Evolutionary conservation across 2,888 invertebrate species (phyloP), one percentile per base, ranked within the genome.

Genomic region (Itoplectis maculator): DNA sequence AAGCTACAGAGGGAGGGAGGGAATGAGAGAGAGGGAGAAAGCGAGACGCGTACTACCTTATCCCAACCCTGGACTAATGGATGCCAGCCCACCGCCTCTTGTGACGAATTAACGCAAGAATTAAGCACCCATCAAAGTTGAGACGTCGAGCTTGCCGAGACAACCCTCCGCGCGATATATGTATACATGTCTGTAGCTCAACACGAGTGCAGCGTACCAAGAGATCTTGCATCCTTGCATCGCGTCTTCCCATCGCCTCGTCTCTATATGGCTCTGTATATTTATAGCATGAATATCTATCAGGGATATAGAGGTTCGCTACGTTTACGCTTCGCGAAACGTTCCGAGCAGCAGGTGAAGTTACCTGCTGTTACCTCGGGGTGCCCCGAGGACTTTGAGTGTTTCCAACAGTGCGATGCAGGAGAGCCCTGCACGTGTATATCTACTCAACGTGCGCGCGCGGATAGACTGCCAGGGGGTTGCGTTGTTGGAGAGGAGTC

Each of bases 71-170:
- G 77, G 66, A 70, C 83, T 83, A 86, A 86, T 86, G 86, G 82
- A 86, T 79, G 81, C 72, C 69, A 80, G 45, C 70, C 54, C 65
- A 66, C 45, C 56, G 59, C 72, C 72, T 20, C 72, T 66, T 15
- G 77, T 79, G 84, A 84, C 79, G 81, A 84, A 87, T 86, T 83
- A 87, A 84, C 79, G 79, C 81, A 82, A 83, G 84, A 82, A 84
- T 85, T 68, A 66, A 69, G 74, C 79, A 78, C 72, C 82, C 79
- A 79, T 79, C 82, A 76, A 82, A 82, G 82, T 82, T 82, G 72
- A 79, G 76, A 82, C 72, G 65, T 61, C 72, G 35, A 45, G 37
- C 49, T 82, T 63, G 15, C 23, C 61, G 49, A 66, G 78, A 74
- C 65, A 56, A 78, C 70, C 68, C 66, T 72, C 70, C n/a, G 51